These are phyloP conservation scores for cattle (Bos taurus) DNA, from an alignment of 2,113 vertebrate species.

Conservation along the genomic window ARS-UCD2.0 NC_037338.1:105798501-105799000, in stretches of 20 bases:
- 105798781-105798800: background rate
- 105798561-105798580: background rate
- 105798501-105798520: fast-evolving
- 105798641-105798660: background rate
- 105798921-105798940: background rate
- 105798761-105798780: background rate
- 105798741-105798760: background rate
- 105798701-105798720: background rate
- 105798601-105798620: background rate
- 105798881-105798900: background rate
- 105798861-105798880: background rate
- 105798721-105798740: background rate
- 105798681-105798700: background rate
- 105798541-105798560: fast-evolving
- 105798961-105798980: fast-evolving
- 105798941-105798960: background rate
- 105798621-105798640: background rate
- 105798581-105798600: fast-evolving
- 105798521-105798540: fast-evolving
- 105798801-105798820: fast-evolving
- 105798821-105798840: too few relatives aligned
- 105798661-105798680: background rate
- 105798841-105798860: fast-evolving
- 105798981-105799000: too few relatives aligned
- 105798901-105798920: background rate